Evolutionary conservation across 2,113 vertebrate genomes (phyloP).

Genomic region (Podiceps cristatus): DNA sequence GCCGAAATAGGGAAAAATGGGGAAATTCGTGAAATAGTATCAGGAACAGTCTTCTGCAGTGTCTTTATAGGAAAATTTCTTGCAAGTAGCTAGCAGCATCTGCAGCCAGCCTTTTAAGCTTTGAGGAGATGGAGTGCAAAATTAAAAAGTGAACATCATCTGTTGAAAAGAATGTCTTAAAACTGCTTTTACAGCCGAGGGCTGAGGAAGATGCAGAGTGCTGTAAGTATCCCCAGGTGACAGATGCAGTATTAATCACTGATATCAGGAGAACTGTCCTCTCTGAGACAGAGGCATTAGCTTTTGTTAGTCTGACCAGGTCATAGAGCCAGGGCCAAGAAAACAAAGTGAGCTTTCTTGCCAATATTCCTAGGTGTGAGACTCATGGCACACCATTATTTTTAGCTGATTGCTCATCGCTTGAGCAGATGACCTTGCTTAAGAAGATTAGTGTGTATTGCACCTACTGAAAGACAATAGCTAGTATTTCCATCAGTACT

Average conservation of each 20-base stretch:
- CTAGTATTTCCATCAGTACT: neutral
- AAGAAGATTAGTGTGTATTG: neutral
- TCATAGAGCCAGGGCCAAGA: constrained; percentile 40
- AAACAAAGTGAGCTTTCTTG: constrained; percentile 34
- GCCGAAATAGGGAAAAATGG: neutral
- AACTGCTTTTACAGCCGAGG: constrained; percentile 12
- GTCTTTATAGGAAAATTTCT: constrained; percentile 8
- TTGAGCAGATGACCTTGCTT: constrained; percentile 48
- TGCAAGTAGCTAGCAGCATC: constrained; percentile 39
- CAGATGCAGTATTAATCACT: constrained; percentile 41
- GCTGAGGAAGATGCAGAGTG: neutral
- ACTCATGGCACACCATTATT: constrained; percentile 49
- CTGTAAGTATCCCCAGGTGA: constrained; percentile 23
- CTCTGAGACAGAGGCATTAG: constrained; percentile 1
- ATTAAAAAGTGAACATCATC: neutral
- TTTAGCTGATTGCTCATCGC: constrained; percentile 57
- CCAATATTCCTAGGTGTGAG: constrained; percentile 37
- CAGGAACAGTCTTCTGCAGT: neutral
- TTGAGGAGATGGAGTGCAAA: neutral
- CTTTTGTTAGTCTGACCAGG: constrained; percentile 56
- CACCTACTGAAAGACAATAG: neutral
- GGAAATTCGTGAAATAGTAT: constrained; percentile 6
- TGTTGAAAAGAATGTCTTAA: neutral
- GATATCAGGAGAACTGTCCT: neutral
- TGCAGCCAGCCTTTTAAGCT: constrained; percentile 21